Conservation (phyloP, 1,140 invertebrate species). For the Lethrus apterus region DNA sequence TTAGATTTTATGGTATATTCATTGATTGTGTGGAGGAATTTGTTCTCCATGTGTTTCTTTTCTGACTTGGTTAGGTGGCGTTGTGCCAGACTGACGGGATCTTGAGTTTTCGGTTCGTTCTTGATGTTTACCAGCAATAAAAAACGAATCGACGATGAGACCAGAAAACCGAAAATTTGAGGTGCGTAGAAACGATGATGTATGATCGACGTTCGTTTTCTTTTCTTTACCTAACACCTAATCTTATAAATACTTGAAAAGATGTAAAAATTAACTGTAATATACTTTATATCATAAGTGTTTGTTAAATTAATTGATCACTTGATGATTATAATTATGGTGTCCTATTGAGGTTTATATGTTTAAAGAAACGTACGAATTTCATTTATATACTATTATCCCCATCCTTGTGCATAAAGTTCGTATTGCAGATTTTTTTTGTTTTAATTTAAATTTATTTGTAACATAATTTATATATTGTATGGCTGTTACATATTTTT, state of each 20-base stretch:
- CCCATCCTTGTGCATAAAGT: not conserved
- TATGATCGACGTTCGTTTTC: slow-evolving; percentile 3
- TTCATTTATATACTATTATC: slow-evolving; percentile 5
- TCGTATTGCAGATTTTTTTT: too few species aligned
- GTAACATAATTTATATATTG: slow-evolving; percentile 36
- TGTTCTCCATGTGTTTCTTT: too few species aligned
- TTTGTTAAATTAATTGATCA: slow-evolving; percentile 6
- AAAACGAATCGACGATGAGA: too few species aligned
- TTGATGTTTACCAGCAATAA: too few species aligned
- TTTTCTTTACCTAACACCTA: not conserved
- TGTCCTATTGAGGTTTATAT: slow-evolving; percentile 9
- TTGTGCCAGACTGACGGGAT: too few species aligned
- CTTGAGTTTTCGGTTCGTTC: too few species aligned
- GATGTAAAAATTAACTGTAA: slow-evolving; percentile 6
- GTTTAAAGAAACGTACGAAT: slow-evolving; percentile 5
- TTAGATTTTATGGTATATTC: too few species aligned
- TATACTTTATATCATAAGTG: slow-evolving; percentile 9
- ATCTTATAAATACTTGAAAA: not conserved
- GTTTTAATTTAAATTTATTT: slow-evolving; percentile 17
- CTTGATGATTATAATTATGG: not conserved
- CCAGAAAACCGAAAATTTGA: too few species aligned
- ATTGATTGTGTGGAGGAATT: too few species aligned
- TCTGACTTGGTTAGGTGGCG: too few species aligned
- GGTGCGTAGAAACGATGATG: too few species aligned
- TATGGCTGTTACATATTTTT: slow-evolving; percentile 38